Evolutionary conservation across 2,113 vertebrate species (phyloP).

Genomic region (Blennius ocellaris): DNA sequence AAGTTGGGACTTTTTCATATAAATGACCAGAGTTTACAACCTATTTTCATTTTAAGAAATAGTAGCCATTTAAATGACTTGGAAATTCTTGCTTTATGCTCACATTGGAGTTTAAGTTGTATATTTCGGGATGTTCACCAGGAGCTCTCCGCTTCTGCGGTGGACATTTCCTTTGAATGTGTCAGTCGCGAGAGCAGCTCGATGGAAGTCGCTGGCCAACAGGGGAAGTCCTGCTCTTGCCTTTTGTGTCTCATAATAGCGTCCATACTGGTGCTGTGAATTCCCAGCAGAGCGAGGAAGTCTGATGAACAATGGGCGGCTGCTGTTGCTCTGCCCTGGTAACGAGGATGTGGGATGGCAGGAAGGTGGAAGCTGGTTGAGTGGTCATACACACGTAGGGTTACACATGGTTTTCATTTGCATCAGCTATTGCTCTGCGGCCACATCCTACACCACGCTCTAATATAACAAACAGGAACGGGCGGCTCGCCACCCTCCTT

Average conservation of each 20-base stretch:
- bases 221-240: constrained; percentile 62
- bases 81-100: too few relatives aligned
- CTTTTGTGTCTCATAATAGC: constrained; percentile 55
- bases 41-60: too few relatives aligned
- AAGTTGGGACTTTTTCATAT: too few relatives aligned
- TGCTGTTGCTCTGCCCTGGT: constrained; percentile 46
- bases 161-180: constrained; percentile 55
- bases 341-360: constrained; percentile 47
- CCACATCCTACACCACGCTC: constrained; percentile 53
- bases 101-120: too few relatives aligned
- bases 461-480: constrained; percentile 43
- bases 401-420: constrained; percentile 75
- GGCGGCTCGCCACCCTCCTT: neutral
- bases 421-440: constrained; percentile 31
- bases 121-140: too few relatives aligned
- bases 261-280: constrained; percentile 26
- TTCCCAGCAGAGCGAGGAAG: constrained; percentile 11
- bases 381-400: constrained; percentile 44
- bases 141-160: constrained; percentile 1
- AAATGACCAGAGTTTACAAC: too few relatives aligned
- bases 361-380: constrained; percentile 30
- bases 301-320: constrained; percentile 16
- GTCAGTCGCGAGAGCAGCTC: constrained; percentile 28
- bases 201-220: constrained; percentile 51
- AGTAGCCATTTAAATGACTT: too few relatives aligned